Evolutionary conservation across 2,888 invertebrate species (phyloP), one percentile per base, ranked within the genome.

Genomic region (Catocala fraxini): DNA sequence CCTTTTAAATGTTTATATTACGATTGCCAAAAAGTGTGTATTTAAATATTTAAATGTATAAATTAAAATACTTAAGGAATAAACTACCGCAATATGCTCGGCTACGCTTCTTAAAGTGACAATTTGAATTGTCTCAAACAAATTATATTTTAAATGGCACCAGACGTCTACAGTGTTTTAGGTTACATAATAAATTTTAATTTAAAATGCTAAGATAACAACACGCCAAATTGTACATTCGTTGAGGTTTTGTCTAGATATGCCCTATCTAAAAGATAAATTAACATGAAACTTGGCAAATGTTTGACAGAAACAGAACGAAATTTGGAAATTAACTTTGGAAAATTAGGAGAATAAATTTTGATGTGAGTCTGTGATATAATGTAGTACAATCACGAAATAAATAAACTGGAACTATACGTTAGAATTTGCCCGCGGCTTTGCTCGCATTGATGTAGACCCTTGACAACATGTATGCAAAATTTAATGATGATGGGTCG

Each of bases 101-200:
- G 63, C 13, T 53, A 49, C 53, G 35, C 51, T 52, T 39, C 46
- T 64, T 58, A 49, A 58, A 67, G 56, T 52, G 59, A 73, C 70
- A 68, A 64, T 64, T 55, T 57, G 54, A 63, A 61, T 60, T 59
- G 63, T 45, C 54, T 55, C 60, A 57, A 64, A 67, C 59, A 70
- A 72, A 72, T 70, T 64, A 70, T 51, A 64, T 68, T 72, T 70
- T 54, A 62, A 58, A 68, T 48, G 62, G 62, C 53, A 62, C 35
- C 65, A 56, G 55, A 58, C 53, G 59, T 39, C 59, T 42, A 59
- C 52, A 67, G 56, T 68, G 64, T 72, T 72, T 61, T 25, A 60
- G 59, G 55, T 67, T 59, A 63, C 51, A 62, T 54, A 51, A 71
- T 69, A 69, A 59, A 71, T 66, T 69, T 63, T 66, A 61, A 66